Conservation (phyloP, 2,888 invertebrate genomes). For the Polyploca ridens region DNA sequence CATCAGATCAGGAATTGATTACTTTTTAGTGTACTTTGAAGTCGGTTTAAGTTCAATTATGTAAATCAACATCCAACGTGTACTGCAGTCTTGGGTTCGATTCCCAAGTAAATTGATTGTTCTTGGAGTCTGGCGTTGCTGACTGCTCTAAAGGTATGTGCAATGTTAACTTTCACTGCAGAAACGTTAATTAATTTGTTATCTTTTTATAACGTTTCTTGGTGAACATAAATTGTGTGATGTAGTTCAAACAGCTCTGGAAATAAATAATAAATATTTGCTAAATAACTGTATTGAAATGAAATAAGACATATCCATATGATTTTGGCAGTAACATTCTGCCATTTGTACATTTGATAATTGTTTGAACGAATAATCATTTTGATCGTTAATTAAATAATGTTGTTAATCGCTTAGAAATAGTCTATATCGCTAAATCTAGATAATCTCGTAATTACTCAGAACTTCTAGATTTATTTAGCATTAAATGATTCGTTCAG, state of each 20-base stretch:
- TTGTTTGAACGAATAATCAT: constrained; percentile 4
- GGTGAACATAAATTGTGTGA: constrained; percentile 6
- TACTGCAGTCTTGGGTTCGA: constrained; percentile 38
- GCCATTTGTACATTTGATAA: not conserved
- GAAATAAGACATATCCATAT: constrained; percentile 12
- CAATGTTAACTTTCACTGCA: not conserved
- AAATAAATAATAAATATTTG: not conserved
- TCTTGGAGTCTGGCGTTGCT: not conserved
- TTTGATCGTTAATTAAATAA: not conserved
- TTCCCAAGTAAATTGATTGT: constrained; percentile 21
- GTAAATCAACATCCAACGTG: not conserved
- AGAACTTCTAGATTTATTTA: not conserved
- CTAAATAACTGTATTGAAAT: not conserved
- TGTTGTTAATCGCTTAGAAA: too few species aligned
- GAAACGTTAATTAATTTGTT: not conserved
- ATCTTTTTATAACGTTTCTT: not conserved
- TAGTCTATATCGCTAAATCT: not conserved
- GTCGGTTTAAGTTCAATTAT: too few species aligned
- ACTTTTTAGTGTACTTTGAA: too few species aligned
- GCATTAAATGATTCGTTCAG: not conserved
- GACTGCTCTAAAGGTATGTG: not conserved
- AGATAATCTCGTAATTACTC: not conserved
- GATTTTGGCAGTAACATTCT: not conserved
- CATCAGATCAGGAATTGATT: too few species aligned
- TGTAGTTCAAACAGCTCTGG: constrained; percentile 9